phyloP scores from a whole-genome alignment of 2,888 invertebrate genomes.

The Chelonus formosanus region DNA sequence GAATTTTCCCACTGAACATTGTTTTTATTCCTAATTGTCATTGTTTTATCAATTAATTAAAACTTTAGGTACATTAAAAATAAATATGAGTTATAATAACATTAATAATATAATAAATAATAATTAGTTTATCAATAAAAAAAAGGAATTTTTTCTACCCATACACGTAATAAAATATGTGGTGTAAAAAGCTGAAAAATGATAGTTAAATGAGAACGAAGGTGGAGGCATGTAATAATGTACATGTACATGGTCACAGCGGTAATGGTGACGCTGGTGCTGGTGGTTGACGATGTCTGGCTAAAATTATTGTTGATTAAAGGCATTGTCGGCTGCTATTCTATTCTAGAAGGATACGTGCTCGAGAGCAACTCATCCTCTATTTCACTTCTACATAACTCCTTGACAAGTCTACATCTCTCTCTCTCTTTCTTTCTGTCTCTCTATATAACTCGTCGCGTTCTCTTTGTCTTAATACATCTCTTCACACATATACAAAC shows the following conservation, averaged over 20 bases:
- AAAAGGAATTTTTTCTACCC: no score
- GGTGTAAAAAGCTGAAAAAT: not conserved
- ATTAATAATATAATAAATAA: no score
- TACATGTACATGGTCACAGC: slow-evolving; percentile 3
- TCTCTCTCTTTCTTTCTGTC: slow-evolving; percentile 25
- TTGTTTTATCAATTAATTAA: no score
- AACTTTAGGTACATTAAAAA: no score
- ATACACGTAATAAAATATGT: not conserved
- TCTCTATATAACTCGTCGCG: not conserved
- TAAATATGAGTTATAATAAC: no score
- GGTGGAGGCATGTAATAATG: slow-evolving; percentile 5
- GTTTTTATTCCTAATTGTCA: no score
- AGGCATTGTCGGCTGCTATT: slow-evolving; percentile 54
- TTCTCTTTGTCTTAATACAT: slow-evolving; percentile 1
- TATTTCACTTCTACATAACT: no score
- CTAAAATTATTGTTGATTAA: slow-evolving; percentile 61
- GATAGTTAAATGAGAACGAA: no score
- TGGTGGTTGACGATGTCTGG: slow-evolving; percentile 30
- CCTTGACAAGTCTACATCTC: slow-evolving; percentile 34
- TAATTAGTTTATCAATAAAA: no score
- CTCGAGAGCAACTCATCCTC: no score
- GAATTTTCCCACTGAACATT: no score
- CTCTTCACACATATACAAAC: not conserved
- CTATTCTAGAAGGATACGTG: slow-evolving; percentile 44
- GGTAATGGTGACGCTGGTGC: slow-evolving; percentile 25